Evolutionary conservation across 2,113 vertebrate genomes (phyloP).

Genomic region (Pandion haliaetus): DNA sequence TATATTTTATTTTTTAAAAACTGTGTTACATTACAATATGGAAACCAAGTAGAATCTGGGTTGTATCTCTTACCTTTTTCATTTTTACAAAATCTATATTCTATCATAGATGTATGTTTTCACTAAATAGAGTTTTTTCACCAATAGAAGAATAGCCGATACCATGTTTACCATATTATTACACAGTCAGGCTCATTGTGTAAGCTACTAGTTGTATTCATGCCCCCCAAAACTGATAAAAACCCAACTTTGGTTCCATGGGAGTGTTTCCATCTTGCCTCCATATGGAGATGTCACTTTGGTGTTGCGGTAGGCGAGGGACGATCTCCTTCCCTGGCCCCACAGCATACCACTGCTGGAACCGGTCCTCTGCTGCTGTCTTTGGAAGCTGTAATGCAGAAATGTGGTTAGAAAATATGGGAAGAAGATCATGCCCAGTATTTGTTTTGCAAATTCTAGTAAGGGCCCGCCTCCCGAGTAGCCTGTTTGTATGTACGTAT

Average conservation of each 20-base stretch:
- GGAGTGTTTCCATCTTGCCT: background rate
- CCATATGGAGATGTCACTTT: background rate
- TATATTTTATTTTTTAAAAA: background rate
- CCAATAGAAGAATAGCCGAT: background rate
- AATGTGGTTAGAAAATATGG: background rate
- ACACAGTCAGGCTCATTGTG: background rate
- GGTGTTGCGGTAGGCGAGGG: background rate
- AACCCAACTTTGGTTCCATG: background rate
- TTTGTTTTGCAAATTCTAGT: background rate
- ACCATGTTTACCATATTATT: background rate
- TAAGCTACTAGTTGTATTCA: background rate
- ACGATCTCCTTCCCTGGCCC: background rate
- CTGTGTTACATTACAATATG: background rate
- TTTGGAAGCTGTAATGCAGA: background rate
- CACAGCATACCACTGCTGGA: background rate
- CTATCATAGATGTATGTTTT: background rate
- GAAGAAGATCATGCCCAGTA: background rate
- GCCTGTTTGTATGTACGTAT: fast-evolving
- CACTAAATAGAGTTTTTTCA: background rate
- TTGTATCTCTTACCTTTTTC: background rate
- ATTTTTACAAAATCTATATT: background rate
- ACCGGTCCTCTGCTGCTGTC: fast-evolving
- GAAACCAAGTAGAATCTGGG: background rate
- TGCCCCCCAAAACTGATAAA: background rate
- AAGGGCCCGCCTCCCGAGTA: background rate